phyloP scores from a whole-genome alignment of 1,140 invertebrate genomes.

The Diabrotica virgifera region DNA sequence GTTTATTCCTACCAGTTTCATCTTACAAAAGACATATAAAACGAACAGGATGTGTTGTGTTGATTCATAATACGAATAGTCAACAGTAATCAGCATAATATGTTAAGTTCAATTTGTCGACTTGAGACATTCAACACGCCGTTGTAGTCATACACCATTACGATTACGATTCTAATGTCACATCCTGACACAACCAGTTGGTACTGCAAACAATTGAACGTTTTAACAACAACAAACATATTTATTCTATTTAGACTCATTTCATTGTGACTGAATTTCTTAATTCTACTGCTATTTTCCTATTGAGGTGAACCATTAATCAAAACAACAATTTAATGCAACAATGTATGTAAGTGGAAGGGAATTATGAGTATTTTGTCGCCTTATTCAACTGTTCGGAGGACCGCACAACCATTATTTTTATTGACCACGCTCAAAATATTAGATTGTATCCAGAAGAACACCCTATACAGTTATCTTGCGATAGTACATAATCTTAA shows the following conservation, averaged over 20 bases:
- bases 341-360: neutral
- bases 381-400: too few relatives aligned
- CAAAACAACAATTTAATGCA: neutral
- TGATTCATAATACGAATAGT: slow-evolving; percentile 9
- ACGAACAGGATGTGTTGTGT: neutral
- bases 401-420: too few relatives aligned
- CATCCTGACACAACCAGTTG: slow-evolving; percentile 24
- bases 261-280: slow-evolving; percentile 15
- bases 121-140: slow-evolving; percentile 15
- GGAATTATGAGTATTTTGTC: too few relatives aligned
- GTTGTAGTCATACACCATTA: slow-evolving; percentile 5
- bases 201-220: slow-evolving; percentile 22
- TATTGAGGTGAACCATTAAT: slow-evolving; percentile 1
- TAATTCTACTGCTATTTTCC: slow-evolving; percentile 1
- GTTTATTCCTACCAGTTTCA: neutral
- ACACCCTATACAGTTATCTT: too few relatives aligned
- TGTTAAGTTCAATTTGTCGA: slow-evolving; percentile 18
- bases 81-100: slow-evolving; percentile 17
- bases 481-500: too few relatives aligned
- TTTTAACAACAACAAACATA: slow-evolving; percentile 18
- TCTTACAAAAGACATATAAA: neutral
- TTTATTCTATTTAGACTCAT: slow-evolving; percentile 15
- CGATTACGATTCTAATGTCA: slow-evolving; percentile 9
- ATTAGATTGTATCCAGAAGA: too few relatives aligned
- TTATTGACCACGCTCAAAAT: too few relatives aligned